These are phyloP conservation scores for Ichneumoninae sp. DNA, from an alignment of 2,888 invertebrate genomes.

Conservation along the genomic window DNA sequence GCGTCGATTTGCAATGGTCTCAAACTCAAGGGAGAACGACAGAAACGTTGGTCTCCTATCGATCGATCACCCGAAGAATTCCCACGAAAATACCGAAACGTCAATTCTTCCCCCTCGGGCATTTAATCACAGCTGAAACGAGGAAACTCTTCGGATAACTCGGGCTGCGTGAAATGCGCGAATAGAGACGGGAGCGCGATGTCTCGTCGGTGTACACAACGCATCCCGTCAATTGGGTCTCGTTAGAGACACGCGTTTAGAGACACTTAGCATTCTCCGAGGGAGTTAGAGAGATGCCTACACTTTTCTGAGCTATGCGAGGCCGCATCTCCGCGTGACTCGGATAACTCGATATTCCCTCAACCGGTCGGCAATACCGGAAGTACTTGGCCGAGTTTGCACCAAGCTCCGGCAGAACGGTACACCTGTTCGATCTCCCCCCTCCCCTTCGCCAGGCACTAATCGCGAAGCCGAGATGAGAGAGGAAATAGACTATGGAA, in stretches of 20 bases:
- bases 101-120: neutral
- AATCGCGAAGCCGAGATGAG: too few species aligned
- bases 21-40: neutral
- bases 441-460: too few species aligned
- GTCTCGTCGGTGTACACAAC: constrained; percentile 6
- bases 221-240: constrained; percentile 68
- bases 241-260: constrained; percentile 75
- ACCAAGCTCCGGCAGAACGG: neutral
- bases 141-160: constrained; percentile 24
- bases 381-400: constrained; percentile 28
- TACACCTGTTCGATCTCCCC: neutral
- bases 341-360: constrained; percentile 42
- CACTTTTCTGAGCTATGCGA: neutral
- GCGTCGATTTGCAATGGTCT: neutral
- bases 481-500: too few species aligned
- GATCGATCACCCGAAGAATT: constrained; percentile 1
- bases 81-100: neutral
- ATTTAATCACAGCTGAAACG: constrained; percentile 57
- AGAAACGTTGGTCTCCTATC: neutral
- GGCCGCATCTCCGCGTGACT: constrained; percentile 16
- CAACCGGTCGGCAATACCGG: constrained; percentile 23
- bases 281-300: constrained; percentile 12
- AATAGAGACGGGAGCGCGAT: neutral
- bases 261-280: constrained; percentile 72
- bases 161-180: neutral